Evolutionary conservation across 2,797 vertebrate genomes (phyloP).

Genomic region (Pogoniulus pusillus): DNA sequence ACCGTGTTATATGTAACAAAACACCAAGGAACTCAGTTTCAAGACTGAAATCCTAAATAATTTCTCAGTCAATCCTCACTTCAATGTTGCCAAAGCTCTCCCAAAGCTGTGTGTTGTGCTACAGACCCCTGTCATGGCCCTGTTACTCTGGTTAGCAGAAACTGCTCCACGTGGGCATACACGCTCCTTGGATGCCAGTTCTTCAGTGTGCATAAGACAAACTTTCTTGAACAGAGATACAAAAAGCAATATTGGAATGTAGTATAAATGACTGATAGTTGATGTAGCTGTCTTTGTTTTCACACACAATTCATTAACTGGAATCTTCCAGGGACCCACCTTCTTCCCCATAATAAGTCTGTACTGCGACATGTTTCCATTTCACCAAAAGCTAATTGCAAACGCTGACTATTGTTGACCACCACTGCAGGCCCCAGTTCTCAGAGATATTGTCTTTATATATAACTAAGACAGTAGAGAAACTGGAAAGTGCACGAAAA

Average conservation of each 20-base stretch:
- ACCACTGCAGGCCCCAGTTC: not conserved
- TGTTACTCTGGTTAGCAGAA: not conserved
- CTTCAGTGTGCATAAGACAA: not conserved
- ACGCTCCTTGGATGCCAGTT: not conserved
- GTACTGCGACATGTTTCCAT: not conserved
- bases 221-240: not conserved
- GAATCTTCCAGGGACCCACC: not conserved
- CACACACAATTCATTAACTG: not conserved
- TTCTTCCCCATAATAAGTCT: not conserved
- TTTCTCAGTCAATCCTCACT: not conserved
- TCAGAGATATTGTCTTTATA: not conserved
- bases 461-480: not conserved
- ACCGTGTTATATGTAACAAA: too few species aligned
- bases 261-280: not conserved
- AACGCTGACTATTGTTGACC: not conserved
- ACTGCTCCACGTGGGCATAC: not conserved
- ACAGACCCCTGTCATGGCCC: not conserved
- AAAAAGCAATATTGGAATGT: not conserved
- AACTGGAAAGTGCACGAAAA: not conserved
- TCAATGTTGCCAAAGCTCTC: not conserved
- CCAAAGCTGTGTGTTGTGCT: not conserved
- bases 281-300: not conserved
- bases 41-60: not conserved
- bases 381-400: not conserved
- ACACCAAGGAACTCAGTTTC: not conserved